phyloP scores from a whole-genome alignment of 2,888 invertebrate species.

The Merodon equestris region DNA sequence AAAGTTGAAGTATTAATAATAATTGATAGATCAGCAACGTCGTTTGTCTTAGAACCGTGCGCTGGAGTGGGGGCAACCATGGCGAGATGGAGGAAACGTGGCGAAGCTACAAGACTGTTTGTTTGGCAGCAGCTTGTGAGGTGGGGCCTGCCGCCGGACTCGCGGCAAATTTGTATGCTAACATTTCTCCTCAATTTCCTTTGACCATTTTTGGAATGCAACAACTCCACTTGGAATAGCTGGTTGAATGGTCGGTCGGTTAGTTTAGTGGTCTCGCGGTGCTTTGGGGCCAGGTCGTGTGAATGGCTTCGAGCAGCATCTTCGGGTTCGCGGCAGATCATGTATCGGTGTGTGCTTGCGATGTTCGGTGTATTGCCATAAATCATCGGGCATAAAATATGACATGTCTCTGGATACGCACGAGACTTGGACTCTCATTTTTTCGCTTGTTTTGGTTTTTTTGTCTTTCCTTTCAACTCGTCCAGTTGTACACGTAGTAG shows the following conservation, averaged over 20 bases:
- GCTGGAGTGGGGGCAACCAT: not conserved
- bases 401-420: conserved; percentile 66
- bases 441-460: too few species aligned
- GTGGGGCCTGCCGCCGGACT: not conserved
- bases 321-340: conserved; percentile 31
- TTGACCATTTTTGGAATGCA: conserved; percentile 60
- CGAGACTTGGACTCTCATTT: conserved; percentile 51
- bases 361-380: conserved; percentile 63
- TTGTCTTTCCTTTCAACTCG: conserved; percentile 15
- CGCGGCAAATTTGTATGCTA: conserved; percentile 28
- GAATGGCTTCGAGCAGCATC: conserved; percentile 35
- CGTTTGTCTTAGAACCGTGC: conserved; percentile 7
- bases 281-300: conserved; percentile 57
- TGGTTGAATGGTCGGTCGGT: conserved; percentile 35
- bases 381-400: conserved; percentile 67
- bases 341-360: conserved; percentile 34
- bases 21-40: conserved; percentile 47
- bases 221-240: conserved; percentile 38
- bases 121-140: too few species aligned
- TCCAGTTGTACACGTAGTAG: conserved; percentile 7
- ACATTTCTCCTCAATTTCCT: conserved; percentile 53
- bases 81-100: too few species aligned
- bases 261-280: conserved; percentile 20
- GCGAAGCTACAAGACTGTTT: too few species aligned
- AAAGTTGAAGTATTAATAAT: conserved; percentile 50